Conservation (phyloP, 1,140 invertebrate genomes). For the Pristionchus pacificus region DNA sequence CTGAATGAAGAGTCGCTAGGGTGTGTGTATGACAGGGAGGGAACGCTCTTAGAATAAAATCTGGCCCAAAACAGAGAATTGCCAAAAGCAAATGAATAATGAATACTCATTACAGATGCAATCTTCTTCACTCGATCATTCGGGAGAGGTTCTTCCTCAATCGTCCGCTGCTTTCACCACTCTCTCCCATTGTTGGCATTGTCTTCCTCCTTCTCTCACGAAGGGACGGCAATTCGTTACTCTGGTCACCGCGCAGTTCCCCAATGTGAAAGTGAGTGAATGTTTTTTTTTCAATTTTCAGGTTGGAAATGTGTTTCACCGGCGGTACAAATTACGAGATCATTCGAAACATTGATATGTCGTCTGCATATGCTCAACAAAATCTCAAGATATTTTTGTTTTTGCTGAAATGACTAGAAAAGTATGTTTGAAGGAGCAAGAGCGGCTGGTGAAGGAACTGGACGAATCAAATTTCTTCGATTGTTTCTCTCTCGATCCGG, state of each 20-base stretch:
- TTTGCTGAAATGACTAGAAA: slow-evolving; percentile 3
- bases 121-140: slow-evolving; percentile 6
- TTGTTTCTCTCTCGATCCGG: slow-evolving; percentile 75
- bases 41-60: no score
- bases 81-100: background rate
- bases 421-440: slow-evolving; percentile 69
- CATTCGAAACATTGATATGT: no score
- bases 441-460: slow-evolving; percentile 76
- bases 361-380: no score
- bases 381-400: no score
- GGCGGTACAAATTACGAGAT: no score
- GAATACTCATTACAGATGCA: slow-evolving; percentile 10
- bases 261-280: slow-evolving; percentile 73
- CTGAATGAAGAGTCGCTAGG: no score
- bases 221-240: slow-evolving; percentile 72
- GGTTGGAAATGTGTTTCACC: no score
- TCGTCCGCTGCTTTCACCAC: slow-evolving; percentile 22
- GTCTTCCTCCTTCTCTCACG: slow-evolving; percentile 80
- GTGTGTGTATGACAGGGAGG: no score
- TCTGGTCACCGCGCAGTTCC: slow-evolving; percentile 84
- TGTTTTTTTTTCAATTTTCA: no score
- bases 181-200: slow-evolving; percentile 71
- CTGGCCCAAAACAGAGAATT: no score
- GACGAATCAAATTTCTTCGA: slow-evolving; percentile 82
- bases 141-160: background rate